Conservation (phyloP, 1,140 invertebrate species). For the Oedothorax gibbosus region DNA sequence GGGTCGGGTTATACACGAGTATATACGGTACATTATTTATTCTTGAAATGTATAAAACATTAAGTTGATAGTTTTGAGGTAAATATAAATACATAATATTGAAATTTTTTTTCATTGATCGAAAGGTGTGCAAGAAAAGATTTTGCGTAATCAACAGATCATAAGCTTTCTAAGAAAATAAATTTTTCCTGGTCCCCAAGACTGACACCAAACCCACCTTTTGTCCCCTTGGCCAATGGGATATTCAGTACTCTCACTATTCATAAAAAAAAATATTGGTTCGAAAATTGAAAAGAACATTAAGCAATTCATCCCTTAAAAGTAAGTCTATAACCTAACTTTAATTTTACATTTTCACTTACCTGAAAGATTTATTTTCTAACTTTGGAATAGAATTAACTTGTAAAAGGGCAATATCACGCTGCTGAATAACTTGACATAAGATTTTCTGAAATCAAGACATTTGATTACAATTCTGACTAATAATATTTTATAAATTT, state of each 20-base stretch:
- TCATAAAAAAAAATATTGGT: not conserved
- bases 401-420: slow-evolving; percentile 21
- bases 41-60: no score
- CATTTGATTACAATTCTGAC: not conserved
- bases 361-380: slow-evolving; percentile 1
- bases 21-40: no score
- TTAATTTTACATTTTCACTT: not conserved
- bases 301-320: not conserved
- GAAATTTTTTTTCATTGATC: no score
- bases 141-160: no score
- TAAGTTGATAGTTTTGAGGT: no score
- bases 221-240: not conserved
- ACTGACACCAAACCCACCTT: not conserved
- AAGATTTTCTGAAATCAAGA: slow-evolving; percentile 27
- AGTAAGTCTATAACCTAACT: not conserved
- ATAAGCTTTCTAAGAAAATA: not conserved
- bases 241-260: not conserved
- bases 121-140: no score
- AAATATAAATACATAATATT: no score
- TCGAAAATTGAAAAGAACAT: not conserved
- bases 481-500: not conserved
- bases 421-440: slow-evolving; percentile 42
- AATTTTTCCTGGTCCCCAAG: not conserved
- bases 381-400: not conserved
- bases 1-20: no score